Conservation (phyloP, 2,113 vertebrate species). For the Epinephelus cyanopodus region DNA sequence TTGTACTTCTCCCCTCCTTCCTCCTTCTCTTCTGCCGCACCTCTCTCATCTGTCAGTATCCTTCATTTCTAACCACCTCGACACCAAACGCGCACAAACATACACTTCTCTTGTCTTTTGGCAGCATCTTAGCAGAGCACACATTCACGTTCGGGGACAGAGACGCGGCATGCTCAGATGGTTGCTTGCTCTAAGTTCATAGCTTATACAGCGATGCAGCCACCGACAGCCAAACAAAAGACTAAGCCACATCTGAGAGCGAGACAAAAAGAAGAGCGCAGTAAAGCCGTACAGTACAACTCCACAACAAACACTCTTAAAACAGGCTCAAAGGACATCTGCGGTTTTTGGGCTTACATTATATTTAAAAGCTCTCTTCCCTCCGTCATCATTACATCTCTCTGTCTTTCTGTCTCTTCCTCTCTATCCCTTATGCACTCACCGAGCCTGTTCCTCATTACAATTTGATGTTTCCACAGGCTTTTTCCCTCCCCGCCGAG, state of each 20-base stretch:
- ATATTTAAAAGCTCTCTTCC: slow-evolving; percentile 70
- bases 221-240: slow-evolving; percentile 65
- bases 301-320: slow-evolving; percentile 59
- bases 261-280: slow-evolving; percentile 44
- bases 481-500: slow-evolving; percentile 55
- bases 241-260: slow-evolving; percentile 61
- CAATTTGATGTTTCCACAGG: slow-evolving; percentile 76
- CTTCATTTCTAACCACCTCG: slow-evolving; percentile 7
- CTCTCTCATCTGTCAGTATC: slow-evolving; percentile 2
- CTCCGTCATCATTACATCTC: slow-evolving; percentile 43
- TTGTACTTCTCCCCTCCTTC: background rate
- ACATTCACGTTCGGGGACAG: slow-evolving; percentile 24
- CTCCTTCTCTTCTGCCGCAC: background rate
- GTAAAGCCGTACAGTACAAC: slow-evolving; percentile 52
- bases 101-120: slow-evolving; percentile 10
- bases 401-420: slow-evolving; percentile 52
- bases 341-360: slow-evolving; percentile 58
- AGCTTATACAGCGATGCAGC: slow-evolving; percentile 35
- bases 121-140: slow-evolving; percentile 15
- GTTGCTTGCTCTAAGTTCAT: slow-evolving; percentile 44
- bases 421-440: slow-evolving; percentile 30
- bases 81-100: slow-evolving; percentile 4
- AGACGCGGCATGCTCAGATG: slow-evolving; percentile 31
- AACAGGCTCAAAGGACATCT: slow-evolving; percentile 65
- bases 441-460: slow-evolving; percentile 73